Conservation (phyloP, 2,888 invertebrate genomes). For the Theretra japonica region DNA sequence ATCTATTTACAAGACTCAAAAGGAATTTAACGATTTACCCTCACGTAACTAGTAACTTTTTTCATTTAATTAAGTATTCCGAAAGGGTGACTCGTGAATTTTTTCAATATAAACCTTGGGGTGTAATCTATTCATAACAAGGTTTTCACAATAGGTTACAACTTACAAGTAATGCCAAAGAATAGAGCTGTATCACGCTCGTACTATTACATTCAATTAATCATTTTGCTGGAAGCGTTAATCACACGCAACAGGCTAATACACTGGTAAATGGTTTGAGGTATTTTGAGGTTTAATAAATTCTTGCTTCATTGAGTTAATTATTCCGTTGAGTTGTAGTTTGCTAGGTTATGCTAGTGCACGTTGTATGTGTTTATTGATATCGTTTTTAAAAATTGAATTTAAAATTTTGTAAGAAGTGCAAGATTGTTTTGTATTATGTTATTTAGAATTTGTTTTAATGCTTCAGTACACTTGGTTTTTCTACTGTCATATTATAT, state of each 20-base stretch:
- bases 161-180: neutral
- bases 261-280: neutral
- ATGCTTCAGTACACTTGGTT: neutral
- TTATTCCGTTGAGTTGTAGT: neutral
- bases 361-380: neutral
- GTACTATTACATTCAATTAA: conserved; percentile 9
- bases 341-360: neutral
- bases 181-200: conserved; percentile 12
- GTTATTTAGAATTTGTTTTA: too few relatives aligned
- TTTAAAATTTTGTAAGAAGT: too few relatives aligned
- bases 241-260: conserved; percentile 20
- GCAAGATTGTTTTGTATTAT: too few relatives aligned
- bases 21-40: too few relatives aligned
- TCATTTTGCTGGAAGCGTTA: conserved; percentile 12
- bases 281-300: conserved; percentile 7
- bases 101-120: neutral
- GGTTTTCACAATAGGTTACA: neutral
- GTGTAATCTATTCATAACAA: neutral
- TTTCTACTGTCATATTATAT: neutral
- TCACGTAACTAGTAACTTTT: too few relatives aligned
- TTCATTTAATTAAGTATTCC: too few relatives aligned
- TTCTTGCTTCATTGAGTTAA: neutral
- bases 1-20: too few relatives aligned
- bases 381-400: too few relatives aligned
- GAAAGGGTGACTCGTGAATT: too few relatives aligned